Evolutionary conservation across 2,113 vertebrate species (phyloP), one percentile per base, ranked within the genome.

Genomic region (Tragelaphus imberbis): DNA sequence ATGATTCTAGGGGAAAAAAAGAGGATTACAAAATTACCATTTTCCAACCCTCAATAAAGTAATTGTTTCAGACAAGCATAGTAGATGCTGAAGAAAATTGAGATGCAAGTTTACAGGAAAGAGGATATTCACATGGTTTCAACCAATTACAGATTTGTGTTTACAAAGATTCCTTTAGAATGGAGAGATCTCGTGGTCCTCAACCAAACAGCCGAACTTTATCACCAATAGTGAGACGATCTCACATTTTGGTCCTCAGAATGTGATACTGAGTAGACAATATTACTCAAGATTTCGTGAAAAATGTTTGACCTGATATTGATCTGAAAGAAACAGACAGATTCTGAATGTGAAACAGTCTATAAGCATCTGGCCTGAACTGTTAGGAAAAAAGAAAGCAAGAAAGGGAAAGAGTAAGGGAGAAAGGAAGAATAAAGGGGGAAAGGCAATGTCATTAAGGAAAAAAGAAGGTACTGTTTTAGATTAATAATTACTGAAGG

Each of bases 301-400:
- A 56, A 97, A 95, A 87, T 56, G 14, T 91, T 82, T 84, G 61
- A 61, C 21, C 53, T 96, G 10, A 68, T 87, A 92, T 59, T 97
- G 33, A 61, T 82, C 7, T 40, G 77, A 23, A 71, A 96, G 47
- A 81, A 95, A 47, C 7, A 81, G 44, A 61, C 15, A 86, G 85
- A 89, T 33, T 17, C 40, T 88, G 33, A 75, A 91, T 90, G 11
- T 59, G 12, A 17, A 82, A 55, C 7, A 93, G 15, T 65, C 53
- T 82, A 3, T 84, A 93, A 92, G 9, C 58, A 65, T 81, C 28
- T 88, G 28, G 12, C 11, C 53, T 80, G 33, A 91, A 85, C 23
- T 55, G 12, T 9, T 30, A 28, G 40, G 9, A 51, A n/a, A 36
- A 21, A 53, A 75, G 9, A 9, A 77, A 23, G 59, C 7, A 47